Evolutionary conservation across 2,113 vertebrate genomes (phyloP).

Genomic region (Porphyrio hochstetteri): DNA sequence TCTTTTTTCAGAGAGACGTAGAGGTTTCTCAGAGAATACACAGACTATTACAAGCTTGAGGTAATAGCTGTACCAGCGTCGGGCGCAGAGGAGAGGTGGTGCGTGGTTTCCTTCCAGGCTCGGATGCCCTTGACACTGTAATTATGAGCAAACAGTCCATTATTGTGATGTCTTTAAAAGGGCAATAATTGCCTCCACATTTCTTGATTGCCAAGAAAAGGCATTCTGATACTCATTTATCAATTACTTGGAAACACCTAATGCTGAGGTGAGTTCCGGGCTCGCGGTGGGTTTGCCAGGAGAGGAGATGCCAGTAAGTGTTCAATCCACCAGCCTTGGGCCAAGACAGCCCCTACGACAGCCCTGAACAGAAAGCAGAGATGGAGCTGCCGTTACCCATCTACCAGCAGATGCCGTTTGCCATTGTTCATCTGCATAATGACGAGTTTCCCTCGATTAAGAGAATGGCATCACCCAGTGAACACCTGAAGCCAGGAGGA

Average conservation of each 20-base stretch:
- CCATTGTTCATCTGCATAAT: background rate
- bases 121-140: constrained; percentile 8
- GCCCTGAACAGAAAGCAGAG: background rate
- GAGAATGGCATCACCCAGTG: background rate
- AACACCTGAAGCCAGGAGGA: background rate
- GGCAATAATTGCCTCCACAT: background rate
- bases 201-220: background rate
- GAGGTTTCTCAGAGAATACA: background rate
- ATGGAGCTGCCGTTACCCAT: background rate
- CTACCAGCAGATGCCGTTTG: background rate
- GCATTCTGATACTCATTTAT: background rate
- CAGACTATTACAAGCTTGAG: background rate
- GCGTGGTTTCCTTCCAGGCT: background rate
- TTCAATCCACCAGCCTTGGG: background rate
- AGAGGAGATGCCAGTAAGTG: background rate
- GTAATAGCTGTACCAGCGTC: background rate
- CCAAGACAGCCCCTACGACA: background rate
- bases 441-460: background rate
- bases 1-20: background rate
- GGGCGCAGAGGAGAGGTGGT: background rate
- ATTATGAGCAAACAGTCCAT: background rate
- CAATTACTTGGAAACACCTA: background rate
- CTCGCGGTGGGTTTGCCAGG: background rate
- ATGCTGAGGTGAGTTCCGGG: background rate
- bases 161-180: constrained; percentile 7